Evolutionary conservation across 2,113 vertebrate species (phyloP).

Genomic region (Megaleporinus macrocephalus): DNA sequence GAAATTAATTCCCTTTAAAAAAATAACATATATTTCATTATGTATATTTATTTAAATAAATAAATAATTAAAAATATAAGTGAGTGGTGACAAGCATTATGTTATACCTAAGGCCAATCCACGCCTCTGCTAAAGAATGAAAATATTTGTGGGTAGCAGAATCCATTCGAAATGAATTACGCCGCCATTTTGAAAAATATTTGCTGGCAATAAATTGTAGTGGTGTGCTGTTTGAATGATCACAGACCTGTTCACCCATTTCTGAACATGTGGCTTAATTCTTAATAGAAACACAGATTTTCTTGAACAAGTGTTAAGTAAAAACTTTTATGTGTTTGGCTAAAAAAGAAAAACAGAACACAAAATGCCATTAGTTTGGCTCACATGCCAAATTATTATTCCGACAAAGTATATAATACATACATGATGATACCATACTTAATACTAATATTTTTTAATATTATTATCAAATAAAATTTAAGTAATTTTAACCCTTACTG

Average conservation of each 20-base stretch:
- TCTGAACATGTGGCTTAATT: background rate
- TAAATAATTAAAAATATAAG: too few relatives aligned
- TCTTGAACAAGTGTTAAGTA: background rate
- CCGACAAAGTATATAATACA: background rate
- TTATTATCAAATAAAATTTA: background rate
- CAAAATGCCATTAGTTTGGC: background rate
- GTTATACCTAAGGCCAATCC: background rate
- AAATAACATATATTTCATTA: too few relatives aligned
- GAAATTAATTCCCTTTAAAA: background rate
- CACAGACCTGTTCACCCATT: background rate
- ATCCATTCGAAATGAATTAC: constrained; percentile 43
- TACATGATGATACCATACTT: background rate
- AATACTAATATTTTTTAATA: background rate
- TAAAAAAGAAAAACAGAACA: background rate
- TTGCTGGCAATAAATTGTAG: background rate
- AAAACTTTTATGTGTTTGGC: background rate
- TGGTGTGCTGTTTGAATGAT: background rate
- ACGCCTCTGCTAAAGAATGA: background rate
- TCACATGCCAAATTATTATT: background rate
- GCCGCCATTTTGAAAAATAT: constrained; percentile 41
- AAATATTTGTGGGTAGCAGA: constrained; percentile 34
- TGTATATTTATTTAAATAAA: too few relatives aligned
- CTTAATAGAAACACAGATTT: background rate
- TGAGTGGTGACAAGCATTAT: background rate
- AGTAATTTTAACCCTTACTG: background rate